Percentiles rank a stretch among this genome's conserved stretches.
Conservation (phyloP, 2,888 invertebrate genomes). For the Ormyrus pomaceus region DNA sequence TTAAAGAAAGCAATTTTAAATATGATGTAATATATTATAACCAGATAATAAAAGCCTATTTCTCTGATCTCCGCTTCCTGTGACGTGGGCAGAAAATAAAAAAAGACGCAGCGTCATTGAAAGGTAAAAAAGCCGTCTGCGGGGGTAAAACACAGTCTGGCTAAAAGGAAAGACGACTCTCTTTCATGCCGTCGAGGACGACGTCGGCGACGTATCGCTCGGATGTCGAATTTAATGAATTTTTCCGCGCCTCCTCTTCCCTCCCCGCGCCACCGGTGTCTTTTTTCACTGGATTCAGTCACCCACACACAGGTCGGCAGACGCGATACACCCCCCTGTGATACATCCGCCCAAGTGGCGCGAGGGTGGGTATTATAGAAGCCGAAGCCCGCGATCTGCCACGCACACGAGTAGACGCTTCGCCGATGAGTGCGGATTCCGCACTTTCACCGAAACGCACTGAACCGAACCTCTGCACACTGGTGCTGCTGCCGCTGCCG, state of each 20-base stretch:
- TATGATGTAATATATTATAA: too few species aligned
- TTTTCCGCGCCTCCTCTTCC: constrained; percentile 36
- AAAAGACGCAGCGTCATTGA: not conserved
- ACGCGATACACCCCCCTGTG: constrained; percentile 1
- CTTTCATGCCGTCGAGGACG: constrained; percentile 1
- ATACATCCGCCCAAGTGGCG: constrained; percentile 35
- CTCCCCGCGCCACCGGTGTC: constrained; percentile 33
- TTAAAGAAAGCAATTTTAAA: too few species aligned
- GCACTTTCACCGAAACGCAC: constrained; percentile 41
- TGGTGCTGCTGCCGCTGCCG: not conserved
- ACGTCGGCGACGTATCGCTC: constrained; percentile 27
- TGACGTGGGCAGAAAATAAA: not conserved
- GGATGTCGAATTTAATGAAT: constrained; percentile 58
- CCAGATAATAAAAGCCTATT: not conserved
- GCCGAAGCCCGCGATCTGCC: constrained; percentile 46
- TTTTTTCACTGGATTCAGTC: constrained; percentile 50
- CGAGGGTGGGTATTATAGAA: constrained; percentile 39
- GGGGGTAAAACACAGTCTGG: constrained; percentile 22
- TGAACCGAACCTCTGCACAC: not conserved
- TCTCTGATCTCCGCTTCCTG: not conserved
- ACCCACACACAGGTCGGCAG: not conserved
- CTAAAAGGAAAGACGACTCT: constrained; percentile 35
- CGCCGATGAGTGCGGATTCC: constrained; percentile 36
- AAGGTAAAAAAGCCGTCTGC: constrained; percentile 1
- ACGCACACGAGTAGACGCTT: not conserved